These are phyloP conservation scores for Corvus moneduloides DNA, from an alignment of 2,113 vertebrate species.

Conservation along the genomic window DNA sequence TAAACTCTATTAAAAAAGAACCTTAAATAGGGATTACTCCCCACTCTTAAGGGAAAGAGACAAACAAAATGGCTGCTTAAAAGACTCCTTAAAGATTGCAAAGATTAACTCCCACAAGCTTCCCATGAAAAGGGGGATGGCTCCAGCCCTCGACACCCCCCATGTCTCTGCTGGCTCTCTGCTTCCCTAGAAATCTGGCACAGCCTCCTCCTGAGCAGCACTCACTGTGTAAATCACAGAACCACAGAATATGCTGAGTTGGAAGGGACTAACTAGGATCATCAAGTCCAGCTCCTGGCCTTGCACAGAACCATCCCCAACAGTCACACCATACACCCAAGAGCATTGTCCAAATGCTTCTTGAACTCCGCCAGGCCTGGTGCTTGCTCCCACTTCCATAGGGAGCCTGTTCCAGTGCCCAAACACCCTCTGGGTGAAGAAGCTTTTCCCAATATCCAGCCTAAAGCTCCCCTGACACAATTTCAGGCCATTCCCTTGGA, in stretches of 20 bases:
- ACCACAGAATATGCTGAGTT: not conserved
- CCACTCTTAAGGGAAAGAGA: not conserved
- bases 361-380: not conserved
- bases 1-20: not conserved
- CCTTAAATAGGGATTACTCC: not conserved
- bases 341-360: not conserved
- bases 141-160: accelerated
- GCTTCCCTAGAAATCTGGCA: not conserved
- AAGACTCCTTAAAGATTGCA: not conserved
- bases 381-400: not conserved
- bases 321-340: not conserved
- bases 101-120: not conserved
- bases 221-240: not conserved
- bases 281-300: not conserved
- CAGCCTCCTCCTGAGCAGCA: not conserved
- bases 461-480: not conserved
- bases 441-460: accelerated
- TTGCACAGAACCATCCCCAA: not conserved
- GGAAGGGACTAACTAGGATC: not conserved
- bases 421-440: not conserved
- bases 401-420: not conserved
- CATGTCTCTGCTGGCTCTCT: not conserved
- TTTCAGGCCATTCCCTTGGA: not conserved
- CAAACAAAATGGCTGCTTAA: not conserved
- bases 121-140: not conserved